Percentiles rank a stretch among this genome's conserved stretches.
These are phyloP conservation scores for Amphiprion clarkii DNA, from an alignment of 2,797 vertebrate species.

Conservation along the genomic window DNA sequence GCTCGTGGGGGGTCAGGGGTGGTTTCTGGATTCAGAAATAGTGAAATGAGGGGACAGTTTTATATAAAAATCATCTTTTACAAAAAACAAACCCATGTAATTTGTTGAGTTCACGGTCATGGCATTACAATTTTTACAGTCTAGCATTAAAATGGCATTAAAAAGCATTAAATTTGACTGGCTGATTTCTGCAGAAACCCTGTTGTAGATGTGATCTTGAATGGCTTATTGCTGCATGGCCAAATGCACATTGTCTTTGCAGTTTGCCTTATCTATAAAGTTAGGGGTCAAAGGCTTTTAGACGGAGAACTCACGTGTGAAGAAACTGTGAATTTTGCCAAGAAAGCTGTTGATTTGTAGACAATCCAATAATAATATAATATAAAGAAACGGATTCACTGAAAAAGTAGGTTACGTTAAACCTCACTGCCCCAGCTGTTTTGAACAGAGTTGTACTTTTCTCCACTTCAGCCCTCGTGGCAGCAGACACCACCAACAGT, in stretches of 20 bases:
- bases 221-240: neutral
- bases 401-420: slow-evolving; percentile 17
- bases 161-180: no score
- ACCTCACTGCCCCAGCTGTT: slow-evolving; percentile 17
- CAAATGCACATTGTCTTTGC: neutral
- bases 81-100: no score
- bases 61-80: no score
- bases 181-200: no score
- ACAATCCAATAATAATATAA: no score
- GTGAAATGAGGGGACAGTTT: no score
- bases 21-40: no score
- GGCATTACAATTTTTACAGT: no score
- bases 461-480: slow-evolving; percentile 76
- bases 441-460: slow-evolving; percentile 73
- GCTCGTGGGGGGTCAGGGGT: no score
- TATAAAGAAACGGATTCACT: neutral
- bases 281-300: neutral
- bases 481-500: slow-evolving; percentile 76
- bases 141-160: no score
- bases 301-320: neutral
- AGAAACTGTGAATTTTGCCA: neutral
- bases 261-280: neutral
- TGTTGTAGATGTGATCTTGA: neutral
- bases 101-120: no score
- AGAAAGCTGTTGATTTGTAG: neutral